phyloP scores from a whole-genome alignment of 2,888 invertebrate genomes.

The Marronus borbonicus region DNA sequence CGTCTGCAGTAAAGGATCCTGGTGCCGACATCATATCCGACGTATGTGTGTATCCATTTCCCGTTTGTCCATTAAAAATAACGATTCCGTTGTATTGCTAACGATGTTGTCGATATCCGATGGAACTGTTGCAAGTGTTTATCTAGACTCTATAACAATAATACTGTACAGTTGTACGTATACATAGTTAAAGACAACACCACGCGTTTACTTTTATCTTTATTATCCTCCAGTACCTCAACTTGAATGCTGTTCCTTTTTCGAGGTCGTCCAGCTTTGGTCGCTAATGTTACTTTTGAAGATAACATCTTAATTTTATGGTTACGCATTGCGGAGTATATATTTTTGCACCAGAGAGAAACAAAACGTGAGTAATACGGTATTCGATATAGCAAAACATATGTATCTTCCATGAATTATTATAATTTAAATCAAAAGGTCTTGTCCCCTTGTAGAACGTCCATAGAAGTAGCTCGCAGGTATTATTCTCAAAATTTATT shows the following conservation, averaged over 20 bases:
- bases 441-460: no score
- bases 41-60: background rate
- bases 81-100: constrained; percentile 37
- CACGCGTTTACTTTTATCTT: constrained; percentile 27
- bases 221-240: background rate
- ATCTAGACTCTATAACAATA: constrained; percentile 38
- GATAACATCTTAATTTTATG: no score
- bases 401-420: no score
- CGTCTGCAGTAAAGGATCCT: constrained; percentile 12
- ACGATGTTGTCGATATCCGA: constrained; percentile 24
- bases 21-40: constrained; percentile 1
- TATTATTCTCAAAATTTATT: no score
- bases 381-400: no score
- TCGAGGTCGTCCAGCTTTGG: no score
- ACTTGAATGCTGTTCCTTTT: background rate
- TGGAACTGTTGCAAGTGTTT: constrained; percentile 26
- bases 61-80: constrained; percentile 35
- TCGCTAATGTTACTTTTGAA: no score
- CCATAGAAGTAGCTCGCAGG: no score
- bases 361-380: no score
- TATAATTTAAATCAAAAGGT: no score
- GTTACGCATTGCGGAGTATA: no score
- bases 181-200: background rate
- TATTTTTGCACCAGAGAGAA: no score
- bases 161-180: constrained; percentile 8